Evolutionary conservation across 2,797 vertebrate species (phyloP).

Genomic region (Typhlichthys subterraneus): DNA sequence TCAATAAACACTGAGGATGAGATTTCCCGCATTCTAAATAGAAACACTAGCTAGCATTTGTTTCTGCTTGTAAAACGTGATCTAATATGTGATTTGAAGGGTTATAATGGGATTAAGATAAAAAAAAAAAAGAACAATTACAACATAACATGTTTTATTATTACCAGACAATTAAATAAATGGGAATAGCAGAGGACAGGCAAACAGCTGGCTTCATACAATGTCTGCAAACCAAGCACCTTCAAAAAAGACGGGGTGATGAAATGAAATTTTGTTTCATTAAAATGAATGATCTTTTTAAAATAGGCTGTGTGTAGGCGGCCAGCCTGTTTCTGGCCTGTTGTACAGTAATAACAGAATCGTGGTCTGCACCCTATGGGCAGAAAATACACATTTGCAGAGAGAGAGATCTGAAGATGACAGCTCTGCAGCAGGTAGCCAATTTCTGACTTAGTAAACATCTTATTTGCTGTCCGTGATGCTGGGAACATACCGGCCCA

Average conservation of each 20-base stretch:
- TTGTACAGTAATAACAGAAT: constrained; percentile 45
- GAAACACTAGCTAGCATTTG: not conserved
- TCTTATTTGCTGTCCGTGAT: constrained; percentile 11
- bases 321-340: constrained; percentile 49
- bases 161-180: not conserved
- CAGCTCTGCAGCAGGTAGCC: constrained; percentile 5
- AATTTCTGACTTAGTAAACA: constrained; percentile 35
- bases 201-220: not conserved
- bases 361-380: constrained; percentile 43
- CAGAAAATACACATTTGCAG: constrained; percentile 52
- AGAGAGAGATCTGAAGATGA: constrained; percentile 28
- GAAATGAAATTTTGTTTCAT: not conserved
- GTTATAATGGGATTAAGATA: not conserved
- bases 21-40: constrained; percentile 11
- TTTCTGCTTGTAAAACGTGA: constrained; percentile 1
- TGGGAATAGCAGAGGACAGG: not conserved
- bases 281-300: not conserved
- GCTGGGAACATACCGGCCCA: constrained; percentile 12
- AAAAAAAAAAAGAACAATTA: not conserved
- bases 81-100: constrained; percentile 13
- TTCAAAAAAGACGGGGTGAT: not conserved
- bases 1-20: not conserved
- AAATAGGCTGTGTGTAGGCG: constrained; percentile 24
- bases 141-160: not conserved
- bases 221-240: constrained; percentile 1